Evolutionary conservation across 2,797 vertebrate genomes (phyloP).

Genomic region (Lophius americanus): DNA sequence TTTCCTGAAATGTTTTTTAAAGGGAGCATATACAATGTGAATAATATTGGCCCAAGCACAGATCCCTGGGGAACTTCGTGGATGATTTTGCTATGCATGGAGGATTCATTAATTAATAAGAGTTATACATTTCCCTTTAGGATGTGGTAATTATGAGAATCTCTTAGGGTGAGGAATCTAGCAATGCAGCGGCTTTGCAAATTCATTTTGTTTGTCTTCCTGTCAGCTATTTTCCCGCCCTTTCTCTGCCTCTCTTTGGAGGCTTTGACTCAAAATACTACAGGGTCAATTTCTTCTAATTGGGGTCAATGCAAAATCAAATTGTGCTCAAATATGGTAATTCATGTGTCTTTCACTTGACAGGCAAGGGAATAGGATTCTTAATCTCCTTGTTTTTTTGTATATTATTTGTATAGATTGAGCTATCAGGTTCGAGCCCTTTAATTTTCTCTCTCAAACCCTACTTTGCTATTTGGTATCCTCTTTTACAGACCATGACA

Average conservation of each 20-base stretch:
- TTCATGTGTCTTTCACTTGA: constrained; percentile 68
- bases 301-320: constrained; percentile 69
- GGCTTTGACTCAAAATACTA: constrained; percentile 40
- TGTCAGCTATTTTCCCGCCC: constrained; percentile 29
- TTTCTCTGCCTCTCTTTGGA: constrained; percentile 5
- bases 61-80: too few species aligned
- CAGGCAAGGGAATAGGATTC: constrained; percentile 60
- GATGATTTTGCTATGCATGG: too few species aligned
- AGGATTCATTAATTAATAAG: constrained; percentile 1
- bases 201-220: constrained; percentile 49
- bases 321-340: constrained; percentile 62
- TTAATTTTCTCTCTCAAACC: constrained; percentile 46
- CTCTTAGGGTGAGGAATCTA: constrained; percentile 28
- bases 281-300: constrained; percentile 70
- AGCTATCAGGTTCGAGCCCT: constrained; percentile 63
- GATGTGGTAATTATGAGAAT: constrained; percentile 30
- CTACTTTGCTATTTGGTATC: constrained; percentile 17
- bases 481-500: constrained; percentile 35
- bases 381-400: constrained; percentile 64
- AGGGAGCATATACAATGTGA: too few species aligned
- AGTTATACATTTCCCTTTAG: constrained; percentile 49
- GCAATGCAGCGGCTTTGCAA: constrained; percentile 13
- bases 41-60: too few species aligned
- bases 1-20: too few species aligned
- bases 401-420: constrained; percentile 63